A percentile compares a stretch with the other conserved stretches of the same genome.
Conservation (phyloP, 1,140 invertebrate genomes). For the Stegodyphus mimosarum region DNA sequence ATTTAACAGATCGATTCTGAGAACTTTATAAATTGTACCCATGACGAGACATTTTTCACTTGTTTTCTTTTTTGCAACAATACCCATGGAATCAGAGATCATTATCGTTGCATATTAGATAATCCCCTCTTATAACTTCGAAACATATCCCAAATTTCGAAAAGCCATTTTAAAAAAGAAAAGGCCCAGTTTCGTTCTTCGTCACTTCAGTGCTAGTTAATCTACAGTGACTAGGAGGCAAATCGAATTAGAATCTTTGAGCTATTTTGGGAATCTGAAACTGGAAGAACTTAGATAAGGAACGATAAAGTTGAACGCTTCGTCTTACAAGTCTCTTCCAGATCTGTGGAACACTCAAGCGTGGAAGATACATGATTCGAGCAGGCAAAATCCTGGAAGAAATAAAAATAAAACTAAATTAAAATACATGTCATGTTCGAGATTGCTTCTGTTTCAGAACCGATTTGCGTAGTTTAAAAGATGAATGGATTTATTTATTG, state of each 20-base stretch:
- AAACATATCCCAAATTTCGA: too few relatives aligned
- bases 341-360: constrained; percentile 39
- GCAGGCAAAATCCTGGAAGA: constrained; percentile 43
- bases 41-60: too few relatives aligned
- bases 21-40: too few relatives aligned
- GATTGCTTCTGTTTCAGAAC: constrained; percentile 56
- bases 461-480: constrained; percentile 55
- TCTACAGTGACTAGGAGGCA: constrained; percentile 22
- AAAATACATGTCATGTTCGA: constrained; percentile 55
- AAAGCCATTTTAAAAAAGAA: too few relatives aligned
- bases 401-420: constrained; percentile 36
- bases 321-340: constrained; percentile 11
- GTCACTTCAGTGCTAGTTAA: neutral
- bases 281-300: neutral
- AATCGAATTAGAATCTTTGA: constrained; percentile 7
- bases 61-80: too few relatives aligned
- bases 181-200: too few relatives aligned
- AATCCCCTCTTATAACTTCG: too few relatives aligned
- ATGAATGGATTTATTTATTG: constrained; percentile 59
- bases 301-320: neutral
- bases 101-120: too few relatives aligned
- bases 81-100: too few relatives aligned
- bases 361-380: constrained; percentile 54
- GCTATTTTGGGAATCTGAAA: neutral
- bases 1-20: too few relatives aligned